These are phyloP conservation scores for Habrosyne pyritoides DNA, from an alignment of 2,888 invertebrate genomes.

Conservation along the genomic window DNA sequence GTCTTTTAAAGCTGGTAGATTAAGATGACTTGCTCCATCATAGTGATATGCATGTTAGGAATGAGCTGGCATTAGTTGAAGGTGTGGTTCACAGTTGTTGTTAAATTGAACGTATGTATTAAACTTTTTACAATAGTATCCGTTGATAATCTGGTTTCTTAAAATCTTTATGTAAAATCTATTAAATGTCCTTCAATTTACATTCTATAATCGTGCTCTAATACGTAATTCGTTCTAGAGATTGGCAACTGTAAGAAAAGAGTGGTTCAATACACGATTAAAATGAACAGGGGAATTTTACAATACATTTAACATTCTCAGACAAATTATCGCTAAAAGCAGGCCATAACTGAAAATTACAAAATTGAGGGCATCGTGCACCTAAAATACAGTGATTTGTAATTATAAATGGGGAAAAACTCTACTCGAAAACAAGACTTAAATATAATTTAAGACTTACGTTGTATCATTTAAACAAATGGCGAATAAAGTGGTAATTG, in stretches of 20 bases:
- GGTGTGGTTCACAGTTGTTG: slow-evolving; percentile 9
- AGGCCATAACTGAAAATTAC: slow-evolving; percentile 12
- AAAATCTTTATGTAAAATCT: background rate
- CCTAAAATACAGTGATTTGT: slow-evolving; percentile 6
- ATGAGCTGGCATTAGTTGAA: slow-evolving; percentile 10
- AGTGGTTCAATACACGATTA: background rate
- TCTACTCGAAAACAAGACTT: slow-evolving; percentile 1
- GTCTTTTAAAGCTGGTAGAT: slow-evolving; percentile 29
- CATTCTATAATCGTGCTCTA: background rate
- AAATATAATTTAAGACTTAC: slow-evolving; percentile 44
- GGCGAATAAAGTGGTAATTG: slow-evolving; percentile 47
- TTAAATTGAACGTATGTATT: background rate
- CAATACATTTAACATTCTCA: slow-evolving; percentile 4
- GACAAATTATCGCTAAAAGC: background rate
- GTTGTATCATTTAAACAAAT: slow-evolving; percentile 47
- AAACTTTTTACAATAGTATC: background rate
- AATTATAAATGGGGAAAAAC: slow-evolving; percentile 5
- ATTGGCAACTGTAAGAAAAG: background rate
- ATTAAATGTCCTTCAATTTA: background rate
- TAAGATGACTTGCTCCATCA: slow-evolving; percentile 41
- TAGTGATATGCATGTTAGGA: slow-evolving; percentile 36
- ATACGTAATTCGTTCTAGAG: background rate
- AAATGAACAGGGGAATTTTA: background rate
- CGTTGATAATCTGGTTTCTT: background rate
- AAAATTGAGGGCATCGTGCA: slow-evolving; percentile 14